These are phyloP conservation scores for Capromys pilorides DNA, from an alignment of 2,797 vertebrate species.

Conservation along the genomic window DNA sequence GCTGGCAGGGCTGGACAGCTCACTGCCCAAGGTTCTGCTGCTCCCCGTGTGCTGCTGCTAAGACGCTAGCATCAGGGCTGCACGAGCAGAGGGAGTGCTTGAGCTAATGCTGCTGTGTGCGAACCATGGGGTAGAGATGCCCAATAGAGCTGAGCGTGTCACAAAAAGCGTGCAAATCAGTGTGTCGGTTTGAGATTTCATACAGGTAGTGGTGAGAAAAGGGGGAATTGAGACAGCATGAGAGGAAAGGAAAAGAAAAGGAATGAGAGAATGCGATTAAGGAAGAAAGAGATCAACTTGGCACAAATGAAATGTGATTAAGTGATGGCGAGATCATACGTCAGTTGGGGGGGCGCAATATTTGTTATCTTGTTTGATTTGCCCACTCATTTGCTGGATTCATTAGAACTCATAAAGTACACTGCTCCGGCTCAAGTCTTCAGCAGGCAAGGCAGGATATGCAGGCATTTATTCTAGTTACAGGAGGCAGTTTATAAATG, in stretches of 20 bases:
- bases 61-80: neutral
- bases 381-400: neutral
- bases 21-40: neutral
- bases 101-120: neutral
- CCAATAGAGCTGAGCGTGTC: neutral
- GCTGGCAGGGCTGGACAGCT: neutral
- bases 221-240: neutral
- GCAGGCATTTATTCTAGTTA: slow-evolving; percentile 17
- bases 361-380: neutral
- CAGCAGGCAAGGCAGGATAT: neutral
- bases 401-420: neutral
- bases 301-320: neutral
- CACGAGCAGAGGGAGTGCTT: neutral
- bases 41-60: slow-evolving; percentile 4
- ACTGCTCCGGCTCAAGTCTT: neutral
- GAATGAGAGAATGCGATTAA: neutral
- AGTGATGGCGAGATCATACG: neutral
- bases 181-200: neutral
- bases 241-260: neutral
- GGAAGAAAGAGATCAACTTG: neutral
- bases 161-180: neutral
- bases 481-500: neutral
- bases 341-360: neutral
- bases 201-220: neutral
- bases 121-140: neutral